Conservation (phyloP, 92 coral and sea anemone genomes). For the Palythoa grandiflora region DNA sequence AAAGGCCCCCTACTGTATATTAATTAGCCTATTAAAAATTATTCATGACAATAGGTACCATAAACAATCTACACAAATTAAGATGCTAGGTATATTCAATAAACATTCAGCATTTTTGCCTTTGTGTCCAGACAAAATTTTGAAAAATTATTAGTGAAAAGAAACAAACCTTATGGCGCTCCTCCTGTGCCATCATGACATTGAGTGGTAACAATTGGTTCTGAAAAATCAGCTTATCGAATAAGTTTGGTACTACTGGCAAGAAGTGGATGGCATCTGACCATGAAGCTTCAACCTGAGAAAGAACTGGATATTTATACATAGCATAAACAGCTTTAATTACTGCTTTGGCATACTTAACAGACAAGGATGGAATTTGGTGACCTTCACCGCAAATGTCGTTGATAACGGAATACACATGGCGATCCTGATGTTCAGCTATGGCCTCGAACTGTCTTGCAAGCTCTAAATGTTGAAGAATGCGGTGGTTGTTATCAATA, state of each 20-base stretch:
- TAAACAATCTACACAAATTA: background rate
- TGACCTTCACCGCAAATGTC: constrained; percentile 5
- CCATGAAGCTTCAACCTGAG: constrained; percentile 3
- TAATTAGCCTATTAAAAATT: background rate
- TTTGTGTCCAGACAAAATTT: background rate
- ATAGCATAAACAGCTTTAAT: constrained; percentile 4
- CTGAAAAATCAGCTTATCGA: background rate
- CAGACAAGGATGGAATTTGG: background rate
- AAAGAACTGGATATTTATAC: constrained; percentile 16
- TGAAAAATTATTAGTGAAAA: background rate
- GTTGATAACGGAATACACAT: constrained; percentile 1
- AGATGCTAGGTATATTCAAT: background rate
- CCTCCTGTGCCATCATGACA: background rate
- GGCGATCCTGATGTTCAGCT: constrained; percentile 20
- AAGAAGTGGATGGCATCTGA: background rate
- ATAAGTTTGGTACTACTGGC: constrained; percentile 3
- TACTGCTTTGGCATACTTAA: background rate
- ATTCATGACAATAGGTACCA: background rate
- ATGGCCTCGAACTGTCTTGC: background rate
- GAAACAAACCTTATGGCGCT: constrained; percentile 1
- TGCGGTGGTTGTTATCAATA: background rate
- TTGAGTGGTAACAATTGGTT: background rate
- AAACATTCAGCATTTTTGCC: background rate
- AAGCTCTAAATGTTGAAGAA: constrained; percentile 13
- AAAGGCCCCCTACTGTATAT: background rate